These are phyloP conservation scores for Oeneis ivallda DNA, from an alignment of 2,888 invertebrate species.

Conservation along the genomic window DNA sequence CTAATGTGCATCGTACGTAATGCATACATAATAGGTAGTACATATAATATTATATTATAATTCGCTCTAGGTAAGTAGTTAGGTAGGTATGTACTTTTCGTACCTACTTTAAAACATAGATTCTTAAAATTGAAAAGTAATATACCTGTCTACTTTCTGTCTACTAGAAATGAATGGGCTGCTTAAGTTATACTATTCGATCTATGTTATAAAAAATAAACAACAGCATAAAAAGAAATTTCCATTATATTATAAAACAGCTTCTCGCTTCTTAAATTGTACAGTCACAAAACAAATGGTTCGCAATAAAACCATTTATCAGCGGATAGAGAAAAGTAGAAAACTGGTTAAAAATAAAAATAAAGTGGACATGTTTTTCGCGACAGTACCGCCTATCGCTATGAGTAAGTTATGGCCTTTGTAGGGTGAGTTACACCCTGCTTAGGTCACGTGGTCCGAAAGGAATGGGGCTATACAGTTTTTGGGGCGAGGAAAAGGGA, in stretches of 20 bases:
- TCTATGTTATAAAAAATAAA: slow-evolving; percentile 4
- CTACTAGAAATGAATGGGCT: no score
- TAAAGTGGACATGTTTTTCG: slow-evolving; percentile 67
- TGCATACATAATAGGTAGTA: no score
- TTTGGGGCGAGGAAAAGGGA: slow-evolving; percentile 57
- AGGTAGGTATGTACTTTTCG: no score
- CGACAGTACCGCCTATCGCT: slow-evolving; percentile 80
- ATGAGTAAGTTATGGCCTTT: slow-evolving; percentile 81
- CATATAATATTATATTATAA: no score
- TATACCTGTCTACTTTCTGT: no score
- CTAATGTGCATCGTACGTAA: no score
- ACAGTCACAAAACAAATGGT: slow-evolving; percentile 29
- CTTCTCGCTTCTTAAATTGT: slow-evolving; percentile 24
- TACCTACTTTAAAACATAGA: no score
- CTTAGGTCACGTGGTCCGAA: slow-evolving; percentile 80
- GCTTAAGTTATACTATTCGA: no score
- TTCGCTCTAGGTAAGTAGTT: no score
- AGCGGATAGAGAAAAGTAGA: slow-evolving; percentile 46
- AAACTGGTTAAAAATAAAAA: slow-evolving; percentile 57
- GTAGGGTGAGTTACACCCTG: slow-evolving; percentile 83
- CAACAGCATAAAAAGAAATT: neutral
- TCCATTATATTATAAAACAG: slow-evolving; percentile 15
- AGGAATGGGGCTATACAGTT: slow-evolving; percentile 62
- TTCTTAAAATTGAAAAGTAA: no score
- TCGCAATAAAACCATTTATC: slow-evolving; percentile 42